These are phyloP conservation scores for Pampusana beccarii DNA, from an alignment of 2,113 vertebrate species.

Conservation along the genomic window DNA sequence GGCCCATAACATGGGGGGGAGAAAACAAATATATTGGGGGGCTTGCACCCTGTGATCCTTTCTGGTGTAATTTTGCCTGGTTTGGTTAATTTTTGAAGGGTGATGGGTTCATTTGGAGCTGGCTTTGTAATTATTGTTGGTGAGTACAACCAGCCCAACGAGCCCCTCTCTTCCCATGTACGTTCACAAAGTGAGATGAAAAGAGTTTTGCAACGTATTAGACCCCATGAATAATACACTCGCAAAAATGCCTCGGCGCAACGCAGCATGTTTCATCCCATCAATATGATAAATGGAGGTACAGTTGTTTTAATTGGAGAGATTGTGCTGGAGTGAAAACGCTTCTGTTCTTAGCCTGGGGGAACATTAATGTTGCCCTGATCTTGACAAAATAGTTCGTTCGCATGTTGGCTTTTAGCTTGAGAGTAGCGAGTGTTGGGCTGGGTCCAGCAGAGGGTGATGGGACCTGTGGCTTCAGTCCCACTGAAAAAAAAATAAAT, in stretches of 20 bases:
- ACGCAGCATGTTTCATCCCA: slow-evolving; percentile 47
- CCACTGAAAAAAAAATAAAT: background rate
- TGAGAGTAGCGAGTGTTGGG: too few species aligned
- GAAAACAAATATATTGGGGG: background rate
- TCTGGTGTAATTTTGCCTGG: background rate
- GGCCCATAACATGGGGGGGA: accelerated
- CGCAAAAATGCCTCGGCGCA: background rate
- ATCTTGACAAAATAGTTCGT: background rate
- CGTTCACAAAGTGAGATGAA: slow-evolving; percentile 28
- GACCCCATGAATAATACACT: slow-evolving; percentile 64
- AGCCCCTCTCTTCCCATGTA: background rate
- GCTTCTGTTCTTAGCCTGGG: slow-evolving; percentile 30
- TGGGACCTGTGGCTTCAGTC: background rate
- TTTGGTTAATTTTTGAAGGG: background rate
- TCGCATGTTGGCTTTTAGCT: background rate
- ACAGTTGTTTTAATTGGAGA: slow-evolving; percentile 60
- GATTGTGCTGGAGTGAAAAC: slow-evolving; percentile 51
- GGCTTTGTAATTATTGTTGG: background rate
- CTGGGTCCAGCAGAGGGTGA: background rate
- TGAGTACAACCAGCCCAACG: background rate
- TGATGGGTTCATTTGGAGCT: background rate
- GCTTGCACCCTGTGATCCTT: background rate
- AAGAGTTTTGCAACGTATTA: slow-evolving; percentile 28
- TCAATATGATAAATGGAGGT: slow-evolving; percentile 72
- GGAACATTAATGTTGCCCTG: slow-evolving; percentile 29